Evolutionary conservation across 2,113 vertebrate species (phyloP).

Genomic region (Budorcas taxicolor): DNA sequence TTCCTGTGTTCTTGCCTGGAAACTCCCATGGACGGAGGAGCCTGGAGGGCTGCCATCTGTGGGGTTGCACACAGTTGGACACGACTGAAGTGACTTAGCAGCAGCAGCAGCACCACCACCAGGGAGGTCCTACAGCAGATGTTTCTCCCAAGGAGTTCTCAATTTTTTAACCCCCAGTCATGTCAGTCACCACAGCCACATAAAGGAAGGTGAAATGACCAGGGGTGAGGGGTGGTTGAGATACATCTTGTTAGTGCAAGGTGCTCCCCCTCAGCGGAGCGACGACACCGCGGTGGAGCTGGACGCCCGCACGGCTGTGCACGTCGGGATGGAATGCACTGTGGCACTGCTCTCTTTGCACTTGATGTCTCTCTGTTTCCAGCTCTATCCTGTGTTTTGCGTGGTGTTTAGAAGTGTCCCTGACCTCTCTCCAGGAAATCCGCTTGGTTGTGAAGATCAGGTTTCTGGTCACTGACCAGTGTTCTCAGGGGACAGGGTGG

Average conservation of each 20-base stretch:
- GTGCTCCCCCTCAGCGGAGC: rapidly evolving
- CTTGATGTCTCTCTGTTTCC: not conserved
- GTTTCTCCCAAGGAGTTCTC: not conserved
- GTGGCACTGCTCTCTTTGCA: not conserved
- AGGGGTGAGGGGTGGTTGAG: not conserved
- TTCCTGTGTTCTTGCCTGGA: not conserved
- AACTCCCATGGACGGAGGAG: not conserved
- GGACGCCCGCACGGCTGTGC: rapidly evolving
- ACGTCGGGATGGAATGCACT: rapidly evolving
- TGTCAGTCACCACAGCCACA: not conserved
- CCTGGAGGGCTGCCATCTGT: not conserved
- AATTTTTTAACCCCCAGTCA: not conserved
- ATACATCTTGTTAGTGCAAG: rapidly evolving
- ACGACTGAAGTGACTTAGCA: not conserved
- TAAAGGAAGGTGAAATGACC: not conserved
- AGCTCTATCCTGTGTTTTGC: rapidly evolving
- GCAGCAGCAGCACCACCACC: not conserved
- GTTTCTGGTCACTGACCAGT: not conserved
- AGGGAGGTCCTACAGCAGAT: not conserved
- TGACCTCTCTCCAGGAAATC: not conserved
- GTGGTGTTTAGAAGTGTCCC: not conserved
- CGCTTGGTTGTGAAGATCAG: not conserved
- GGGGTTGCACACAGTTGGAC: rapidly evolving
- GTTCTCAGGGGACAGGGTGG: not conserved
- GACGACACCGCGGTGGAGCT: not conserved